Conservation (phyloP, 2,113 vertebrate genomes). For the Ammospiza nelsoni region DNA sequence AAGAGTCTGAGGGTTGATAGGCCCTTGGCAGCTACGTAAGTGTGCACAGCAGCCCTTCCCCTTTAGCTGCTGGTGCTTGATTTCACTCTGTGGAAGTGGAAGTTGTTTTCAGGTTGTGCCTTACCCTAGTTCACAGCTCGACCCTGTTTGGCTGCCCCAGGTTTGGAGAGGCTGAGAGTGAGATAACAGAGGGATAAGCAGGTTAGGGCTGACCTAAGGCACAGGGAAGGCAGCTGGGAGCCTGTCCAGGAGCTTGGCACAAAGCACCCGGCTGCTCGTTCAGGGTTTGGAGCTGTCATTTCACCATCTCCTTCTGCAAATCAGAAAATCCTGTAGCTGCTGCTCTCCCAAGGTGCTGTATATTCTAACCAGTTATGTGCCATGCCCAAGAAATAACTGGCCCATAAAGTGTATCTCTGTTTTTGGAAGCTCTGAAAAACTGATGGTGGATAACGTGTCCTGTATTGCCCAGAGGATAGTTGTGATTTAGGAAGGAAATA, state of each 20-base stretch:
- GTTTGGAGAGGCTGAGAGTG: background rate
- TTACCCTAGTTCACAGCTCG: background rate
- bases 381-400: background rate
- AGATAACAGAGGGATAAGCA: background rate
- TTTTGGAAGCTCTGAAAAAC: background rate
- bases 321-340: background rate
- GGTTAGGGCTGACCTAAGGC: background rate
- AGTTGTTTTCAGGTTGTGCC: background rate
- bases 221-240: rapidly evolving
- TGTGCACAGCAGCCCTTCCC: background rate
- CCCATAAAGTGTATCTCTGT: background rate
- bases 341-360: background rate
- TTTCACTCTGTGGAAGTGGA: background rate
- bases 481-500: background rate
- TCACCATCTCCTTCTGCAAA: background rate
- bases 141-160: background rate
- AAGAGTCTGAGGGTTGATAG: background rate
- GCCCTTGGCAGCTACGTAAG: background rate
- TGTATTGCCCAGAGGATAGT: background rate
- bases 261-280: background rate
- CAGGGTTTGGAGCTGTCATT: rapidly evolving
- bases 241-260: background rate
- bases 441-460: background rate
- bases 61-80: background rate
- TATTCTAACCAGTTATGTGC: background rate